phyloP scores from a whole-genome alignment of 2,797 vertebrate genomes.

The Linurgus olivaceus region DNA sequence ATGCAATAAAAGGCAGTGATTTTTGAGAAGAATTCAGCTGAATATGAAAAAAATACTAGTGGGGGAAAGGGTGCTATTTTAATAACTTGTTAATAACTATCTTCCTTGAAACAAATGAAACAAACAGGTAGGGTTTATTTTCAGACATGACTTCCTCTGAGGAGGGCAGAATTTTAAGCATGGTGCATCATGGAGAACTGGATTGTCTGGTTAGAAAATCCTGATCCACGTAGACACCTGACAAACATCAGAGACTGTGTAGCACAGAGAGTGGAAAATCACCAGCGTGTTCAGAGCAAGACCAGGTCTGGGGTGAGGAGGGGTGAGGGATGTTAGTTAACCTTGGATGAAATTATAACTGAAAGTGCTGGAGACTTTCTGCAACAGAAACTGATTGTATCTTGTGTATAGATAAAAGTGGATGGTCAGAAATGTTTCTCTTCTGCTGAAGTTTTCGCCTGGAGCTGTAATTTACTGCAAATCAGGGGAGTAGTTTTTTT shows the following conservation, averaged over 20 bases:
- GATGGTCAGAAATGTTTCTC: neutral
- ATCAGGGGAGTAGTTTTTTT: neutral
- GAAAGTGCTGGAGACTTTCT: conserved; percentile 12
- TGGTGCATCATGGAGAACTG: neutral
- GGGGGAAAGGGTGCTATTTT: neutral
- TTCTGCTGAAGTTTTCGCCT: conserved; percentile 3
- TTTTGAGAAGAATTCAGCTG: neutral
- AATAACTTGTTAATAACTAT: neutral
- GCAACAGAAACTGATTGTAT: conserved; percentile 15
- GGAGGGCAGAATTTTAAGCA: neutral
- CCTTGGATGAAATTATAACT: conserved; percentile 39
- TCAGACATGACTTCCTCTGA: neutral
- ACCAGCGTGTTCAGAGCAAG: neutral
- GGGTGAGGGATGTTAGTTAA: neutral
- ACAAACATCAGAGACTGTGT: neutral
- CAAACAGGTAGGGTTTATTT: neutral
- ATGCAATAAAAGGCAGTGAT: neutral
- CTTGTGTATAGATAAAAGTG: conserved; percentile 19
- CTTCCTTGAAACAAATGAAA: neutral
- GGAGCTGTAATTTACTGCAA: conserved; percentile 35
- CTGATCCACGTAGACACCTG: neutral
- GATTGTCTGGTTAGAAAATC: neutral
- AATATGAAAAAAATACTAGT: neutral
- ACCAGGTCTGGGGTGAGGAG: neutral
- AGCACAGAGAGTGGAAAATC: conserved; percentile 33